Base-by-base conservation (phyloP, 2,888 invertebrate genomes). In the Leptopilina myrica region DNA sequence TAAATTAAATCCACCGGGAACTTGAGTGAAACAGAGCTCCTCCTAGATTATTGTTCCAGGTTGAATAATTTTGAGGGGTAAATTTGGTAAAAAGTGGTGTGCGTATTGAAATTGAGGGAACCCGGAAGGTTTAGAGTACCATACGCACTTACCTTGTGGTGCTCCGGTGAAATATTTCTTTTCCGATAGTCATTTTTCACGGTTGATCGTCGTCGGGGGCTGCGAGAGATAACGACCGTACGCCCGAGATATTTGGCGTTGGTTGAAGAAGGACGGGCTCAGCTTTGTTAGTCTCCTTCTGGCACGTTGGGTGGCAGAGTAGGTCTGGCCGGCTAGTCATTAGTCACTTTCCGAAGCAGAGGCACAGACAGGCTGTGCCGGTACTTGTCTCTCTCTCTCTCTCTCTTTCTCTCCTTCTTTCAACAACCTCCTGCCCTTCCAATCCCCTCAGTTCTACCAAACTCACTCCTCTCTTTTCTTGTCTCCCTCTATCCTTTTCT, bases 271-370 rank as follows among this genome's bases (percentile, higher is more conserved):
- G 80, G 81, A 83, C 86, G 86, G 85, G 85, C 86, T 85, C 86
- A 86, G 86, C 85, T 77, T 76, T 76, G 40, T 78, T 75, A 43
- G 75, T 81, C 81, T 82, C 84, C 59, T 80, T 87, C 88, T 85
- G 83, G 81, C 88, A 85, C 85, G 86, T 83, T 90, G 88, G 89
- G 89, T 89, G 89, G 89, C 84, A 86, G 88, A 88, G 88, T 89
- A 89, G 85, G 87, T 88, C 86, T 86, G 86, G 85, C 85, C 86
- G 86, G 88, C 87, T 89, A 90, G 91, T 91, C 91, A 91, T 91
- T 91, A 91, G 91, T 91, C 91, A 91, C 91, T 91, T 91, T 91
- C 91, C 91, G 91, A 91, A 91, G 90, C 91, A 91, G 91, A 91
- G 91, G 90, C 90, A 90, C 90, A 89, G 90, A 90, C 89, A 88